Base-by-base conservation (phyloP, 2,888 invertebrate genomes). In the Lasioglossum malachurum region DNA sequence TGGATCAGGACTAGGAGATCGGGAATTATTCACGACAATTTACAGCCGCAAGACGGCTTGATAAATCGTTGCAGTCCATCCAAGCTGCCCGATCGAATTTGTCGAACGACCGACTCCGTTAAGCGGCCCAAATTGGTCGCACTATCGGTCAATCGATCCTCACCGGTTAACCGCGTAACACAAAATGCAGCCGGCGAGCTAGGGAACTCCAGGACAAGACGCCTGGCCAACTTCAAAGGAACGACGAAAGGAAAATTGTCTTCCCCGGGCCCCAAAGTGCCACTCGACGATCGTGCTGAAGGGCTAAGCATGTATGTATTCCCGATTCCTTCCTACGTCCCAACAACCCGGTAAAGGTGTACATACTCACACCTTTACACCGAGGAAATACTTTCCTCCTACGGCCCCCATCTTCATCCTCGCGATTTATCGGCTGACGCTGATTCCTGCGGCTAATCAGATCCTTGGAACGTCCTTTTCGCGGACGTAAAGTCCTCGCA, bases 31-130 rank as follows among this genome's bases (percentile, higher is more conserved):
- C 71, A 16, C 49, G 82, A 64, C 35, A 46, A 46, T 74, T 64
- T 46, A 64, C 19, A 64, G 60, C 64, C 46, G 69, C 53, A n/a
- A 64, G 41, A 73, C 38, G 73, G 73, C 60, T 73, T 49, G 78
- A 78, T 77, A 64, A 82, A 82, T 73, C 75, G 87, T 49, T 35
- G 69, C 23, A 27, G 44, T 49, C 75, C 60, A 80, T 78, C 57
- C 75, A 76, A 80, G 67, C 72, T 72, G 38, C n/a, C 53, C 72
- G 60, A 73, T 80, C 53, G 71, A 80, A 80, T 80, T 83, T 64
- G 80, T 80, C 80, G 74, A 74, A 41, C 69, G 80, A 60, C 19
- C 38, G 71, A 75, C 31, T 46, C 57, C 46, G 23, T 19, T 74
- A 67, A 75, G 60, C 60, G n/a, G 19, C 53, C 71, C n/a, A 71